phyloP scores from a whole-genome alignment of 2,113 vertebrate species.

The Anguilla rostrata region DNA sequence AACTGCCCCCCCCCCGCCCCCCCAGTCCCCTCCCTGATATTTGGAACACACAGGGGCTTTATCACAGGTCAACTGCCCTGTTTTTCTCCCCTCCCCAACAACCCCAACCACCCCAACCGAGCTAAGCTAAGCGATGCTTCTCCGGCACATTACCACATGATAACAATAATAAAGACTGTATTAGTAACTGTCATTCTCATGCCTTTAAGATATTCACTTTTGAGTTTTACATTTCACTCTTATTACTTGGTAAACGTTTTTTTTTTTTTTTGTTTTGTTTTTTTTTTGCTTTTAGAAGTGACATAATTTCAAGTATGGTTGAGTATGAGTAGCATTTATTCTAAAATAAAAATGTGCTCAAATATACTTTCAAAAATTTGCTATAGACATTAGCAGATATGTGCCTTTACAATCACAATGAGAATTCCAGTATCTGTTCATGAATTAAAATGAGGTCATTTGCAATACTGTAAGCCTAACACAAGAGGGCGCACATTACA shows the following conservation, averaged over 20 bases:
- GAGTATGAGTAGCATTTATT: neutral
- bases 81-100: neutral
- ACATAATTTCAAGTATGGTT: neutral
- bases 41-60: neutral
- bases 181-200: neutral
- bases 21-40: neutral
- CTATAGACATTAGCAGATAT: neutral
- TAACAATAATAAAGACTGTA: neutral
- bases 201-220: neutral
- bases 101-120: neutral
- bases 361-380: neutral
- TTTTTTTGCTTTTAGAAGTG: neutral
- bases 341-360: neutral
- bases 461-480: neutral
- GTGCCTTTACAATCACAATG: neutral
- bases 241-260: neutral
- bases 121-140: neutral
- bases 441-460: neutral
- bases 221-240: neutral
- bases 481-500: constrained; percentile 14
- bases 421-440: neutral
- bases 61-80: neutral
- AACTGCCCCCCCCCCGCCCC: neutral
- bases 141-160: neutral
- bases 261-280: neutral